phyloP scores from a whole-genome alignment of 1,140 invertebrate genomes.

The Olivierus martensii region DNA sequence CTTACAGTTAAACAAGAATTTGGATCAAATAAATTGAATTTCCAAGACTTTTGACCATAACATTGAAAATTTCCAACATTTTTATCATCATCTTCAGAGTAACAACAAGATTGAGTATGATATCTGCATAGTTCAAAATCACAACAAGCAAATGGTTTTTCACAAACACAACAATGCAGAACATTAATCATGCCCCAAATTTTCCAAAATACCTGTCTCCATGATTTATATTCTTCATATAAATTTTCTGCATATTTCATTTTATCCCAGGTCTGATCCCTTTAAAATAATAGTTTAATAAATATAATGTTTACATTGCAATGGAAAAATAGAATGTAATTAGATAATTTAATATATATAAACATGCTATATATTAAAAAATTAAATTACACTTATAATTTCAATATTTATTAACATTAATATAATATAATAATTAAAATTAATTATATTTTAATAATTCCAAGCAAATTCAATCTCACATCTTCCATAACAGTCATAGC shows the following conservation, averaged over 20 bases:
- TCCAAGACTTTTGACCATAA: conserved; percentile 10
- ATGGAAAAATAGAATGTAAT: conserved; percentile 9
- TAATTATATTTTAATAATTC: too few relatives aligned
- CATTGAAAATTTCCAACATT: conserved; percentile 10
- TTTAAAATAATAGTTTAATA: neutral
- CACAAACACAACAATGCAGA: conserved; percentile 10
- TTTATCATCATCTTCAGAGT: conserved; percentile 3
- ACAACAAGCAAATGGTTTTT: conserved; percentile 10
- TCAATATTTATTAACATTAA: too few relatives aligned
- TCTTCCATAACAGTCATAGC: too few relatives aligned
- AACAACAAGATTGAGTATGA: conserved; percentile 7
- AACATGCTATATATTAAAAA: too few relatives aligned
- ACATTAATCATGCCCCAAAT: conserved; percentile 12
- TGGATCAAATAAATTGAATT: conserved; percentile 16
- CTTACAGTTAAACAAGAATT: conserved; percentile 10
- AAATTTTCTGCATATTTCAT: conserved; percentile 10
- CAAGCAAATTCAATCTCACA: too few relatives aligned
- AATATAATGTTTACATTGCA: conserved; percentile 8
- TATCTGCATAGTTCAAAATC: conserved; percentile 12
- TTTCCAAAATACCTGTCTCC: conserved; percentile 15
- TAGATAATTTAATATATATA: too few relatives aligned
- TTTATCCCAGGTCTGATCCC: conserved; percentile 15
- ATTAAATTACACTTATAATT: too few relatives aligned
- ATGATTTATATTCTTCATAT: conserved; percentile 8
- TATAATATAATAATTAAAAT: too few relatives aligned